Conservation (phyloP, 2,113 vertebrate species). For the Heterocephalus glaber region DNA sequence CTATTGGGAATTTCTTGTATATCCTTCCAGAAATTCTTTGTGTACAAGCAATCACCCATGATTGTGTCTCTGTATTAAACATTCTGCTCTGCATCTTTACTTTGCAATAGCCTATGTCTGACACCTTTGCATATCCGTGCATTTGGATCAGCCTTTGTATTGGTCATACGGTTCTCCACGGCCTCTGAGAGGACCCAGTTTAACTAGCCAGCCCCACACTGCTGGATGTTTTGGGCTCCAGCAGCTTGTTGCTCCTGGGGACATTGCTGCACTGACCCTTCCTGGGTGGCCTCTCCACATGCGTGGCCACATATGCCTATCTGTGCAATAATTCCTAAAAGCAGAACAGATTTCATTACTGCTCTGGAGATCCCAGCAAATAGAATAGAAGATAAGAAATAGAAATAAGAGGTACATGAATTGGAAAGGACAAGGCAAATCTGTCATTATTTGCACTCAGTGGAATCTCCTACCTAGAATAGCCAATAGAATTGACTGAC, state of each 20-base stretch:
- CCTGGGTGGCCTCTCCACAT: fast-evolving
- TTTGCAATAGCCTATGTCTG: neutral
- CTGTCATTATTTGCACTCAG: neutral
- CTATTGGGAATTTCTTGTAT: neutral
- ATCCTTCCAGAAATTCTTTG: neutral
- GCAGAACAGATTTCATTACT: neutral
- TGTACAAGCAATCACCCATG: fast-evolving
- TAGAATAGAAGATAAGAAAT: neutral
- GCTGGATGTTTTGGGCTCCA: neutral
- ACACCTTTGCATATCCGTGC: neutral
- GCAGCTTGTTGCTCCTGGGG: fast-evolving
- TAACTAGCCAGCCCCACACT: neutral
- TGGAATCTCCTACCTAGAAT: neutral
- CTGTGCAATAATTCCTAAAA: neutral
- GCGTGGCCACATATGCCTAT: fast-evolving
- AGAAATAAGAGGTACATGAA: neutral
- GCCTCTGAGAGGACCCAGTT: fast-evolving
- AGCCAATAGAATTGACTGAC: neutral
- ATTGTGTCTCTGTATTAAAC: neutral
- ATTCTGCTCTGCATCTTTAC: neutral
- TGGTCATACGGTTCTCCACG: neutral
- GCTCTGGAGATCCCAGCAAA: neutral
- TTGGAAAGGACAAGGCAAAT: neutral
- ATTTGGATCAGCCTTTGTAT: neutral
- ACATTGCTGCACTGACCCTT: fast-evolving